Evolutionary conservation across 1,140 invertebrate genomes (phyloP).

Genomic region (Sminthurides bifidus): DNA sequence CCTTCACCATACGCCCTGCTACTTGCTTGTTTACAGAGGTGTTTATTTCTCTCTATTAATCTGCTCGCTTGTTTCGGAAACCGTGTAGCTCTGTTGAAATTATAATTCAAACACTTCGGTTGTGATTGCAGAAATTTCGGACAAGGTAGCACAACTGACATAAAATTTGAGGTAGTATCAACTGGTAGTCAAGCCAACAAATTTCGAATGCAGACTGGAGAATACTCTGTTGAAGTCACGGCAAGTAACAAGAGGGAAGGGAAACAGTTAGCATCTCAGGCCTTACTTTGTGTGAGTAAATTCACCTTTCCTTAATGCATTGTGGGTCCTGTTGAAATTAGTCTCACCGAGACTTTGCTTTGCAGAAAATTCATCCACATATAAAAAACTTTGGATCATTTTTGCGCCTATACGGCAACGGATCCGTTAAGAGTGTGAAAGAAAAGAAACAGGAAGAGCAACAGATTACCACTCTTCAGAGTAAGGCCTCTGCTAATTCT

Average conservation of each 20-base stretch:
- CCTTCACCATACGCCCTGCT: slow-evolving; percentile 87
- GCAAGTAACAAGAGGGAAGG: slow-evolving; percentile 92
- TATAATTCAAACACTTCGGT: slow-evolving; percentile 4
- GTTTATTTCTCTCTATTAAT: neutral
- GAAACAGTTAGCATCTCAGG: slow-evolving; percentile 91
- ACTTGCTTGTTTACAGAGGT: slow-evolving; percentile 76
- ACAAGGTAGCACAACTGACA: slow-evolving; percentile 65
- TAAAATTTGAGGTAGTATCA: slow-evolving; percentile 75
- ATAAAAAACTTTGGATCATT: slow-evolving; percentile 90
- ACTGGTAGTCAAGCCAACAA: slow-evolving; percentile 85
- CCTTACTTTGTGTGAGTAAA: slow-evolving; percentile 62
- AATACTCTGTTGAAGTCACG: slow-evolving; percentile 51
- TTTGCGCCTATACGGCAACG: slow-evolving; percentile 80
- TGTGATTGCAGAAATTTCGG: slow-evolving; percentile 65
- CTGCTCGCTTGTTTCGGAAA: neutral
- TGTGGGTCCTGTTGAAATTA: neutral
- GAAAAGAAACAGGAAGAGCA: slow-evolving; percentile 91
- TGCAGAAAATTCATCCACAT: slow-evolving; percentile 71
- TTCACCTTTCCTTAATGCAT: neutral
- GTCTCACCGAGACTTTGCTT: slow-evolving; percentile 8
- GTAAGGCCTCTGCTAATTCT: slow-evolving; percentile 76
- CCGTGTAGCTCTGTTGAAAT: neutral
- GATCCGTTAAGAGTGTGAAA: slow-evolving; percentile 80
- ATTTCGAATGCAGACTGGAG: slow-evolving; percentile 87
- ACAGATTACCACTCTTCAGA: slow-evolving; percentile 81